These are phyloP conservation scores for Gorsachius magnificus DNA, from an alignment of 2,797 vertebrate species.

Conservation along the genomic window DNA sequence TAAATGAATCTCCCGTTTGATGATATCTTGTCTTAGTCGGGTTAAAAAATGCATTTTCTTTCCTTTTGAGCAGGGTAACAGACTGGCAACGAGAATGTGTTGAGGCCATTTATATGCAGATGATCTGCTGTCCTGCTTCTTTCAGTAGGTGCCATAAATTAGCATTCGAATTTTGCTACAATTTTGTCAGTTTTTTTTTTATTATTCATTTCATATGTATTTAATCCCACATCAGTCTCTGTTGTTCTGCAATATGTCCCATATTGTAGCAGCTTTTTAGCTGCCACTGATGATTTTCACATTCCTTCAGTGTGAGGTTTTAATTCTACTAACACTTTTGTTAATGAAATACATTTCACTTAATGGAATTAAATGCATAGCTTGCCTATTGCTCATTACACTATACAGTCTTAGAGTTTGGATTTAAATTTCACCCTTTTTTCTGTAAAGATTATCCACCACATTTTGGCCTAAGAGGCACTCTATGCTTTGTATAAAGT, in stretches of 20 bases:
- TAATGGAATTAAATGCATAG: conserved; percentile 59
- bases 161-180: conserved; percentile 63
- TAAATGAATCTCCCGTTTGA: not conserved
- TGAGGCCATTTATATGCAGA: conserved; percentile 69
- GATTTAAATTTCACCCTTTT: conserved; percentile 39
- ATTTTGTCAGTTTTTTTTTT: conserved; percentile 39
- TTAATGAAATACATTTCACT: conserved; percentile 60
- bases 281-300: conserved; percentile 30
- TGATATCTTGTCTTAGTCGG: conserved; percentile 11
- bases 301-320: conserved; percentile 45
- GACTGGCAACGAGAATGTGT: conserved; percentile 22
- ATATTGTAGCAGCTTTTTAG: conserved; percentile 48
- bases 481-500: conserved; percentile 21
- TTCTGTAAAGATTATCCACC: conserved; percentile 26
- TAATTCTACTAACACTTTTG: conserved; percentile 53
- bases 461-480: conserved; percentile 34
- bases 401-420: conserved; percentile 46
- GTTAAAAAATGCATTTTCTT: conserved; percentile 54
- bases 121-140: conserved; percentile 59
- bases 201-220: conserved; percentile 50
- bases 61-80: conserved; percentile 20
- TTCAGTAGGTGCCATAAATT: conserved; percentile 67
- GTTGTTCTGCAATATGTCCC: conserved; percentile 40
- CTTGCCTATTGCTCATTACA: conserved; percentile 27
- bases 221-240: conserved; percentile 53